phyloP scores from a whole-genome alignment of 2,888 invertebrate genomes.

The Heliconius aoede region DNA sequence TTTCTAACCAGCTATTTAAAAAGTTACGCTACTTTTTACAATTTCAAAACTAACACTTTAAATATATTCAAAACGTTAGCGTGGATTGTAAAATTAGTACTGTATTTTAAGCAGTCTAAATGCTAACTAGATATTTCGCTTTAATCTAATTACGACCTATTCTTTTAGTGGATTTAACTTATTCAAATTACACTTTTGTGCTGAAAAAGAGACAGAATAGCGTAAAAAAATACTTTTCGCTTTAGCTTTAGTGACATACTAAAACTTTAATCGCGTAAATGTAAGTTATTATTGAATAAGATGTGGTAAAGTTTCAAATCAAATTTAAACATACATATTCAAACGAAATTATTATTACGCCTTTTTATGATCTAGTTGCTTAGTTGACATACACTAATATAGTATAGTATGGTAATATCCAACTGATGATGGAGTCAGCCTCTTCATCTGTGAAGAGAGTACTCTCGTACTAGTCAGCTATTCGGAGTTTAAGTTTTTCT shows the following conservation, averaged over 20 bases:
- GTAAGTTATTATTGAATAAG: background rate
- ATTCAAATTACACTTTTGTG: background rate
- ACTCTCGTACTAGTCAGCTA: too few species aligned
- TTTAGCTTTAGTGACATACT: too few species aligned
- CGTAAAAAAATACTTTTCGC: background rate
- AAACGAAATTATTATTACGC: too few species aligned
- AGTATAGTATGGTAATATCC: too few species aligned
- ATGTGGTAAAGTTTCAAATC: too few species aligned
- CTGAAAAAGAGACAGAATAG: background rate
- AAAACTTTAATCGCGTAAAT: background rate
- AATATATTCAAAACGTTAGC: background rate
- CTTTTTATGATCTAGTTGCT: too few species aligned
- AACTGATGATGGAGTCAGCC: too few species aligned
- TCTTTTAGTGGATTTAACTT: conserved; percentile 11
- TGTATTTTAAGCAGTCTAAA: conserved; percentile 16
- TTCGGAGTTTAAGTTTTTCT: too few species aligned
- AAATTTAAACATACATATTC: too few species aligned
- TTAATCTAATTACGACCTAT: conserved; percentile 15
- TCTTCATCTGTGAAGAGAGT: too few species aligned
- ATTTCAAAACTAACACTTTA: background rate
- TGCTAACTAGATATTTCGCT: conserved; percentile 6
- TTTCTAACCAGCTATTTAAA: background rate
- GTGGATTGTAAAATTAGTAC: conserved; percentile 11
- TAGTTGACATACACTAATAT: too few species aligned
- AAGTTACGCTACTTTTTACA: background rate